Evolutionary conservation across 2,888 invertebrate genomes (phyloP), one percentile per base, ranked within the genome.

Genomic region (Andricus quercusramuli): DNA sequence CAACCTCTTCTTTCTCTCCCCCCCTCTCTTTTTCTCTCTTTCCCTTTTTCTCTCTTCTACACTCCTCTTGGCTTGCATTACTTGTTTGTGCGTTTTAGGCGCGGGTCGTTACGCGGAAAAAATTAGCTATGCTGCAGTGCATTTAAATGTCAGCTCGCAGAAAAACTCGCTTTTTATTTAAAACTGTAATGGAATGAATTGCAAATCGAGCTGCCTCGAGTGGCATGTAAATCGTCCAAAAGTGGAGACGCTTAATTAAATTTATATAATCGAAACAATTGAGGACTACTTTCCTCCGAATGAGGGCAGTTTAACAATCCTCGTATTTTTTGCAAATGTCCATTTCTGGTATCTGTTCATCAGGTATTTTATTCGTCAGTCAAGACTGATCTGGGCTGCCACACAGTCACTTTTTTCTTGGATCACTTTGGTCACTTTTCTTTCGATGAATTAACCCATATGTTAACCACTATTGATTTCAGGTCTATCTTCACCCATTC

Each of bases 1-100:
- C 74, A 56, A 20, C 74, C 32, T 78, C 80, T 85, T 82, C 82
- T 79, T n/a, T 44, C 32, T 51, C 25, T 47, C n/a, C 65, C 74
- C 79, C 22, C 29, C 79, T n/a, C 29, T 82, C 82, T 79, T 17
- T 44, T 22, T 51, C 25, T 47, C 15, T 37, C 29, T n/a, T 79
- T 62, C 78, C 79, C 84, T 81, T 82, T 79, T 22, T 44, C 47
- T 51, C 51, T 44, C n/a, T 79, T 62, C 32, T 25, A 44, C 20
- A 51, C 29, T 64, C 32, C 32, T 51, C 56, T 32, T 32, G 51
- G 56, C 74, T 32, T n/a, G 51, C 74, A 74, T 74, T 74, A 74
- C 51, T 74, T 74, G 74, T 56, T 51, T 74, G 74, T 74, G 41
- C 29, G 51, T 81, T 81, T 74, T 70, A 76, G 70, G 68, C 41